Base-by-base conservation (phyloP, 2,888 invertebrate genomes). In the Ormia ochracea region DNA sequence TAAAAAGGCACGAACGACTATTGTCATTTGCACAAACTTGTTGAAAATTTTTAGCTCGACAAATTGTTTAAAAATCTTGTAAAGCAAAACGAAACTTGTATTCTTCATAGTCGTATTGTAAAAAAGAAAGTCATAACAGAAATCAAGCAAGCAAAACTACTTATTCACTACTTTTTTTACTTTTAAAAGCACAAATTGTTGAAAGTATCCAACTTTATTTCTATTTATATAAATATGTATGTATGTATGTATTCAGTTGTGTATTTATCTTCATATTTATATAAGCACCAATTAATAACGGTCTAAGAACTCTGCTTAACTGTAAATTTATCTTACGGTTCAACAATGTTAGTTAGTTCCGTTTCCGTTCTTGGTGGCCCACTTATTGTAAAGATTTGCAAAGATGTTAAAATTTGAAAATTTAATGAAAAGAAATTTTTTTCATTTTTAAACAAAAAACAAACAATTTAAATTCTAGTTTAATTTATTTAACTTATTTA, bases 401-500 rank as follows among this genome's bases (percentile, higher is more conserved):
- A 66, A 63, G 36, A 66, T 54, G 5, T 43, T 72, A 28, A 33
- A 52, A 45, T 21, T 17, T 52, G 19, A 43, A 58, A 48, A n/a
- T n/a, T n/a, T n/a, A n/a, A n/a, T n/a, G n/a, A 41, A 66, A 41
- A 19, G 14, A 54, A 75, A 43, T 23, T 48, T 14, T 45, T n/a
- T n/a, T n/a, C 31, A 54, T 38, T 41, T 65, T 3, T 14, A n/a
- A n/a, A 2, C 21, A 50, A 50, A 50, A 21, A 26, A 3, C 41
- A 52, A 61, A 41, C 63, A 23, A 28, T 33, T 72, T 80, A 75
- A 58, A 17, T 65, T 68, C 58, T 72, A 80, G 61, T 78, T 78
- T 72, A 82, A 80, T 76, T 72, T 75, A 82, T 61, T 69, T 85
- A 86, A 38, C 83, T 85, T 84, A 86, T 84, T 50, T 54, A 59